Base-by-base conservation (phyloP, 2,888 invertebrate species). In the Neocrepidodera transversa region DNA sequence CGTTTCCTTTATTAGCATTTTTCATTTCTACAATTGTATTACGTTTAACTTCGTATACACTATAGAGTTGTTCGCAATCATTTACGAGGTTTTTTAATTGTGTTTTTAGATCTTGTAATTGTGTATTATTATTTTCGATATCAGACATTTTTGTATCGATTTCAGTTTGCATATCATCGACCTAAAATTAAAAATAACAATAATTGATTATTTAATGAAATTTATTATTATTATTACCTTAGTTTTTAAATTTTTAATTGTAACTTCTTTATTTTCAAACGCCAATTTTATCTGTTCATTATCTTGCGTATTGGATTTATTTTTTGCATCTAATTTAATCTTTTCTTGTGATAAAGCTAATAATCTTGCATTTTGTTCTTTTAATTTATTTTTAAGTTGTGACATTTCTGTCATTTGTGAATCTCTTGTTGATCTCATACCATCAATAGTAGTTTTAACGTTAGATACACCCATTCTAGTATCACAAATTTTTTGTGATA, bases 391-490 rank as follows among this genome's bases (percentile, higher is more conserved):
- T 76, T 93, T 95, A 1, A 93, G 81, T 57, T 89, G 87, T 5
- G 90, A 86, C 90, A 93, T 91, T 69, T 94, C 94, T 2, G 88
- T 84, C 85, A 97, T 88, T 68, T 94, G 94, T 0, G 90, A 83
- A 77, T 99, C 98, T 2, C 98, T 85, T n/a, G 93, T 93, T 0
- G 90, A 85, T 76, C 91, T 83, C 97, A 97, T 97, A 0, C 92
- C 92, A 77, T 99, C 98, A 58, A 99, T 99, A n/a, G 93, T 92
- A 0, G 92, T 87, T 79, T 97, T 97, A 1, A 95, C 91, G 30
- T 91, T 89, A 0, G 95, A 92, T 0, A 97, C 95, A 1, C 92
- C 92, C 3, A 91, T 62, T 13, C 92, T 84, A 0, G 93, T 92
- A 74, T 92, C 91, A 70, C 88, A 88, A 65, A 94, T 92, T 75